Percentiles rank a stretch among this genome's conserved stretches.
phyloP scores from a whole-genome alignment of 2,797 vertebrate species.

The Mycteria americana region DNA sequence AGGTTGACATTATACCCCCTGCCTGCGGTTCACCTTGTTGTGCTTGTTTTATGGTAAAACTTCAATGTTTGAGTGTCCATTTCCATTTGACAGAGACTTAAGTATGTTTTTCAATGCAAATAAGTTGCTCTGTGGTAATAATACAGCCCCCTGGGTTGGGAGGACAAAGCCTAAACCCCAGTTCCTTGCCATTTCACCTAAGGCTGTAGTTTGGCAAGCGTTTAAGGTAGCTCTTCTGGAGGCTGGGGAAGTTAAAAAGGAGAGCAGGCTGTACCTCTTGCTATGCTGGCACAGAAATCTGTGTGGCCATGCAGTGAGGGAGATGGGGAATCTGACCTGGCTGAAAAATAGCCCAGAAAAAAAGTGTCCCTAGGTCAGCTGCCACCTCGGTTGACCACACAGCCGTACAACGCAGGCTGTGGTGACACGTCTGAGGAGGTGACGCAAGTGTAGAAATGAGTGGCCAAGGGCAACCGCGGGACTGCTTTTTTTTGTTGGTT shows the following conservation, averaged over 20 bases:
- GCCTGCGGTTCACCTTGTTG: conserved; percentile 11
- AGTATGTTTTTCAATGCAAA: background rate
- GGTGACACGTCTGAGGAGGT: background rate
- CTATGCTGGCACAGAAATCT: background rate
- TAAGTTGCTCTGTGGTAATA: background rate
- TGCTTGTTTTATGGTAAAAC: background rate
- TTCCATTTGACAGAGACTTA: background rate
- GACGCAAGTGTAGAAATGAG: background rate
- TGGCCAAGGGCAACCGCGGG: background rate
- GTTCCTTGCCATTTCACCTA: background rate
- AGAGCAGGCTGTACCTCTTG: background rate
- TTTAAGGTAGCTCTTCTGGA: background rate
- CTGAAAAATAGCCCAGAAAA: background rate
- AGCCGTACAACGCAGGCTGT: background rate
- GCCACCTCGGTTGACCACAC: background rate
- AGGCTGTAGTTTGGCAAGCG: background rate
- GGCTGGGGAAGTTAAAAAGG: background rate
- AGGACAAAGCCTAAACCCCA: background rate
- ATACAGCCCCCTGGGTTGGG: background rate
- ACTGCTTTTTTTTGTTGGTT: background rate
- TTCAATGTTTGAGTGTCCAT: background rate
- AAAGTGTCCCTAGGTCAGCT: background rate
- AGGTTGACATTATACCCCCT: background rate
- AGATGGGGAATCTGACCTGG: background rate
- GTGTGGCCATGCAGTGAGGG: background rate